Percentiles rank a stretch among this genome's conserved stretches.
Evolutionary conservation across 2,888 invertebrate species (phyloP).

Genomic region (Drosophila falleni): DNA sequence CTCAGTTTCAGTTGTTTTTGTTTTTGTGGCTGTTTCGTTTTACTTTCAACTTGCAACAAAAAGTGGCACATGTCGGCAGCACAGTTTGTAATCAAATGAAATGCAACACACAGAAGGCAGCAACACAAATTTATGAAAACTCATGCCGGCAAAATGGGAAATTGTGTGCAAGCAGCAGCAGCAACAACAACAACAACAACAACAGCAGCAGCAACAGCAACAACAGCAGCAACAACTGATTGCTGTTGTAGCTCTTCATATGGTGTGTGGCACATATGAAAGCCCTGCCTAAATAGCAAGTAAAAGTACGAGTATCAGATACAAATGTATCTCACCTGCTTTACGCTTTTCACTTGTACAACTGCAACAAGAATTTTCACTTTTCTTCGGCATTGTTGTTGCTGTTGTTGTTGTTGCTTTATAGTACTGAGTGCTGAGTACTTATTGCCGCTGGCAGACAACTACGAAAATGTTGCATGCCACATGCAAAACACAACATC

Average conservation of each 20-base stretch:
- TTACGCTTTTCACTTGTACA: conserved; percentile 47
- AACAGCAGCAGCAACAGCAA: background rate
- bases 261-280: conserved; percentile 25
- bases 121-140: conserved; percentile 53
- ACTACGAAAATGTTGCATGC: conserved; percentile 68
- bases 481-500: conserved; percentile 74
- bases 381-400: conserved; percentile 53
- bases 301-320: conserved; percentile 57
- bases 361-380: conserved; percentile 75
- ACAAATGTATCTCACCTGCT: conserved; percentile 55
- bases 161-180: conserved; percentile 31
- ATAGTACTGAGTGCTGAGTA: conserved; percentile 22
- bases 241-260: conserved; percentile 1
- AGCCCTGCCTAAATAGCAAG: conserved; percentile 55
- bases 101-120: conserved; percentile 45
- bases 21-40: conserved; percentile 57
- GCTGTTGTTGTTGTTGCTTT: conserved; percentile 8
- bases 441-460: conserved; percentile 55
- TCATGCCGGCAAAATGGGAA: conserved; percentile 48
- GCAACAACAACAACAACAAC: background rate
- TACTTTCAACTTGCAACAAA: conserved; percentile 70
- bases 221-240: background rate
- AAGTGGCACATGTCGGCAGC: conserved; percentile 77
- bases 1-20: conserved; percentile 25
- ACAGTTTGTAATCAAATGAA: conserved; percentile 73